Evolutionary conservation across 2,888 invertebrate species (phyloP), one percentile per base, ranked within the genome.

Genomic region (Aporophyla lueneburgensis): DNA sequence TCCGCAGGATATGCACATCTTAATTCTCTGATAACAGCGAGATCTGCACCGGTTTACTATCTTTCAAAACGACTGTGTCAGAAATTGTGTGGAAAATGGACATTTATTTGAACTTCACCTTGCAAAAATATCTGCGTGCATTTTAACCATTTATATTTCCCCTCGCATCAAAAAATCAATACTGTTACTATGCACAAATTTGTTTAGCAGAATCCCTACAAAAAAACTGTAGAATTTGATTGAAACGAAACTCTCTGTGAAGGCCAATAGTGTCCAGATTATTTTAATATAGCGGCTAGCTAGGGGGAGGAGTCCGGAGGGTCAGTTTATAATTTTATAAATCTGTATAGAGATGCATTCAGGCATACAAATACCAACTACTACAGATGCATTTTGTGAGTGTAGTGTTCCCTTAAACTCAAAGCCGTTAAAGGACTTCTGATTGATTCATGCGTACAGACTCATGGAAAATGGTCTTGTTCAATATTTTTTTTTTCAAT

Each of bases 221-320:
- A 85, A 83, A n/a, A 69, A 61, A 53, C 62, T 14, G 3, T 2
- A 10, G 51, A n/a, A 62, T 82, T 68, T 81, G 24, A 82, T 82
- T 75, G 63, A 82, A 82, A 85, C 24, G 27, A 40, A 14, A 85
- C 81, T 68, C 76, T 81, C 46, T 54, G 81, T 61, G 19, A 49
- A 40, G 62, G 86, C 19, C 19, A 82, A 51, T 81, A 82, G 77
- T 85, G 82, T 82, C 83, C 86, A 82, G 77, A 82, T 82, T 85
- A 81, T 82, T 82, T 85, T 76, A 82, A 76, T 71, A 72, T 65
- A 74, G 71, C 86, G 0, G 83, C 86, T 82, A 85, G n/a, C 82
- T 76, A 21, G 82, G 81, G 81, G 86, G 53, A 58, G 49, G 43
- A 54, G 62, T 65, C 33, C 56, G 62, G 53, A 76, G 86, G 82